phyloP scores from a whole-genome alignment of 2,888 invertebrate species.

The Caenorhabditis plicata region DNA sequence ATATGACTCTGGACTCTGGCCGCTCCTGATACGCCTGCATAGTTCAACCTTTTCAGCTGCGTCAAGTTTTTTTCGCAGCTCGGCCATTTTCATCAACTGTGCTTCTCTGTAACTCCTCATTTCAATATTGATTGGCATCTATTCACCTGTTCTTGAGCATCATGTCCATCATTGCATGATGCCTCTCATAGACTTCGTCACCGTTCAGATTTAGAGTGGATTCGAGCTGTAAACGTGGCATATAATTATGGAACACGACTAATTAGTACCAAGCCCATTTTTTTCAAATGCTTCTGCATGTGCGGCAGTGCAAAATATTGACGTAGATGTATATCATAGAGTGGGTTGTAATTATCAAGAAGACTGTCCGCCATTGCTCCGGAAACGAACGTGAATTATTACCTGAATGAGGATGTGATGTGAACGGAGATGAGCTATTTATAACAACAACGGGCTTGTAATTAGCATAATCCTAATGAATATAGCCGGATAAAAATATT shows the following conservation, averaged over 20 bases:
- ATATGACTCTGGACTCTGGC: conserved; percentile 48
- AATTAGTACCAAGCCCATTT: conserved; percentile 54
- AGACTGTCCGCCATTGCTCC: conserved; percentile 51
- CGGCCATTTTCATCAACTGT: conserved; percentile 57
- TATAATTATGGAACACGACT: not conserved
- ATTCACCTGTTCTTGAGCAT: conserved; percentile 57
- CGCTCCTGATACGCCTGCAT: conserved; percentile 40
- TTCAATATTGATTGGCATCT: not conserved
- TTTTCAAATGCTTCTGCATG: conserved; percentile 63
- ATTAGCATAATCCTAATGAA: no score
- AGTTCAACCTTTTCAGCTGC: conserved; percentile 61
- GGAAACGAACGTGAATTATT: not conserved
- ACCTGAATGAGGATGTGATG: no score
- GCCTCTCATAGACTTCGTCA: conserved; percentile 57
- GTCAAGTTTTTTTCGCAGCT: conserved; percentile 59
- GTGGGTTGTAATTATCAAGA: conserved; percentile 63
- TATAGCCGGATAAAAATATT: no score
- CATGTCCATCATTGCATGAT: conserved; percentile 63
- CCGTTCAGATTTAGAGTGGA: conserved; percentile 43
- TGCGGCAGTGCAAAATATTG: conserved; percentile 64
- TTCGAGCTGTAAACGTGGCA: conserved; percentile 28
- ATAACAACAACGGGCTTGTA: no score
- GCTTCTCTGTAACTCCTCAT: conserved; percentile 33
- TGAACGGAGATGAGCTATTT: no score
- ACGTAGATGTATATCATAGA: conserved; percentile 64